These are phyloP conservation scores for Petrophora chlorosata DNA, from an alignment of 2,888 invertebrate genomes.

Conservation along the genomic window DNA sequence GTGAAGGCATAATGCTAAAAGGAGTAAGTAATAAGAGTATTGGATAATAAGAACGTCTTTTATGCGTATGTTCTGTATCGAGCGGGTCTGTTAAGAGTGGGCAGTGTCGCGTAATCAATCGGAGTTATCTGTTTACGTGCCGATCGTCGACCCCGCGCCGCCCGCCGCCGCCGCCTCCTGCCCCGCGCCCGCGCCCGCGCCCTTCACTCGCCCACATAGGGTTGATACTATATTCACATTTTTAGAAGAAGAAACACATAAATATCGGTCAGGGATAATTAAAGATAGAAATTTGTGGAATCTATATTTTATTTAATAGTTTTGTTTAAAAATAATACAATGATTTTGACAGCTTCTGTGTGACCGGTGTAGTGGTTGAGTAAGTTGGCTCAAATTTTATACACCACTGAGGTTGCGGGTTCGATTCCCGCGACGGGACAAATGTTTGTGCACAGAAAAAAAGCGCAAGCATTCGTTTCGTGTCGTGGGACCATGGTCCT, in stretches of 20 bases:
- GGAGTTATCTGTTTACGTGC: conserved; percentile 70
- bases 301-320: too few relatives aligned
- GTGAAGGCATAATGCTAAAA: too few relatives aligned
- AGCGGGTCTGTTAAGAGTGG: conserved; percentile 47
- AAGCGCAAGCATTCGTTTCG: too few relatives aligned
- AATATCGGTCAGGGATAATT: background rate
- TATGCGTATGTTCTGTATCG: conserved; percentile 18
- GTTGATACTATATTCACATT: conserved; percentile 4
- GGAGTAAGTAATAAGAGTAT: background rate
- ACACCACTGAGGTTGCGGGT: too few relatives aligned
- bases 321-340: too few relatives aligned
- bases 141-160: conserved; percentile 62
- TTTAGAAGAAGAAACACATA: background rate
- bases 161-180: conserved; percentile 35
- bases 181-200: conserved; percentile 31
- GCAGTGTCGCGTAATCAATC: conserved; percentile 66
- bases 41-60: conserved; percentile 13
- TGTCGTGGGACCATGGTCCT: too few relatives aligned
- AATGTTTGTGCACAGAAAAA: too few relatives aligned
- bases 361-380: too few relatives aligned
- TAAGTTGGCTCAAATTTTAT: too few relatives aligned
- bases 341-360: too few relatives aligned
- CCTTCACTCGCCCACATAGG: conserved; percentile 29
- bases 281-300: background rate
- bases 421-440: too few relatives aligned